Conservation (phyloP, 2,113 vertebrate species). For the Seriola aureovittata region DNA sequence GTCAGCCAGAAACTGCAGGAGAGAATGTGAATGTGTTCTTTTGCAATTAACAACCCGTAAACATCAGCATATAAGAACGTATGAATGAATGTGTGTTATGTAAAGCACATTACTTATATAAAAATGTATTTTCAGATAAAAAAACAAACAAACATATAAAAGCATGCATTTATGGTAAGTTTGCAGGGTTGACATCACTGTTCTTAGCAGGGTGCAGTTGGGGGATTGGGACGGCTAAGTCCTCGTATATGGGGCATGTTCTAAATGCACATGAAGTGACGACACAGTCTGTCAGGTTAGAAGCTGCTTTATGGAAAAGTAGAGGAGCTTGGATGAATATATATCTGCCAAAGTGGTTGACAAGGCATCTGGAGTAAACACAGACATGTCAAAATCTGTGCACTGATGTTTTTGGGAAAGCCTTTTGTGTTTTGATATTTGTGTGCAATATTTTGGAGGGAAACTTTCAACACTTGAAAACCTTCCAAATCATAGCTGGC, state of each 20-base stretch:
- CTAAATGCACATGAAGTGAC: conserved; percentile 46
- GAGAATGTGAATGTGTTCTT: conserved; percentile 33
- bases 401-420: conserved; percentile 69
- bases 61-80: neutral
- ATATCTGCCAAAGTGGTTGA: conserved; percentile 75
- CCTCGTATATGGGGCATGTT: conserved; percentile 19
- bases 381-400: conserved; percentile 70
- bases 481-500: conserved; percentile 80
- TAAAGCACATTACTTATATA: neutral
- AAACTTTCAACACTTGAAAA: conserved; percentile 77
- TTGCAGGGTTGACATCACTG: conserved; percentile 8
- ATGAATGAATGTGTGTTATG: neutral
- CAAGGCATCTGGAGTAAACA: conserved; percentile 77
- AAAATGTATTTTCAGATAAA: conserved; percentile 5
- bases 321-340: conserved; percentile 55
- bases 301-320: conserved; percentile 34
- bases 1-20: conserved; percentile 44
- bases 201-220: neutral
- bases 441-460: conserved; percentile 60
- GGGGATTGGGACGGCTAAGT: conserved; percentile 23
- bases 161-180: neutral
- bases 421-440: conserved; percentile 74
- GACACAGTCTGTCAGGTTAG: conserved; percentile 49
- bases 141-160: neutral
- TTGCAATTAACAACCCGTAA: conserved; percentile 31